Evolutionary conservation across 2,113 vertebrate genomes (phyloP), one percentile per base, ranked within the genome.

Genomic region (Xenopus borealis): DNA sequence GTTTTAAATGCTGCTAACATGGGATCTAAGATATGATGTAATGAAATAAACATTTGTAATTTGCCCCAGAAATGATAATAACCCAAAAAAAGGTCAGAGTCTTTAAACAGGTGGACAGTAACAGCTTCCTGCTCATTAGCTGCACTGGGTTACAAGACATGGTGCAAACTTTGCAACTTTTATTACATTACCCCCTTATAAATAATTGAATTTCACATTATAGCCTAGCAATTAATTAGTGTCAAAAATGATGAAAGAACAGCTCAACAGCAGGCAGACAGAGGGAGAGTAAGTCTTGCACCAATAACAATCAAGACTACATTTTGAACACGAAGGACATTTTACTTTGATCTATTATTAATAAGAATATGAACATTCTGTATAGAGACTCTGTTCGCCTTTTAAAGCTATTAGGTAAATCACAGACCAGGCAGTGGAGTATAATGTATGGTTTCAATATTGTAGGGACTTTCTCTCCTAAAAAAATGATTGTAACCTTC

Each of bases 211-310:
- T 53, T 63, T 12, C 18, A 63, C 66, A 76, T 76, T 69, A 69
- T 46, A 52, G 73, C 62, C 66, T 46, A 53, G 58, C 27, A 76
- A 76, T 76, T 69, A 69, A 76, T 76, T 76, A 63, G 66, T 76
- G 73, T 76, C 66, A 63, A 50, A 61, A 65, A 72, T 77, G 69
- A 71, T 74, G 20, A 80, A 67, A 47, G 78, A 72, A 57, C 46
- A 19, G 62, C n/a, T 75, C 61, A 66, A 62, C 71, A 59, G 52
- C 17, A 44, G 19, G 59, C 44, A 64, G 46, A 53, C 52, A 62
- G 14, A 55, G 53, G 30, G 64, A 58, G 53, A 67, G 52, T 18
- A 64, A n/a, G 46, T 66, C n/a, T 12, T 61, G 23, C 71, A 53
- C 55, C 57, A 72, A 62, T 53, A 20, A 74, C 57, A 61, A 40